Base-by-base conservation (phyloP, 2,797 vertebrate species). In the Poeciliopsis presidionis region DNA sequence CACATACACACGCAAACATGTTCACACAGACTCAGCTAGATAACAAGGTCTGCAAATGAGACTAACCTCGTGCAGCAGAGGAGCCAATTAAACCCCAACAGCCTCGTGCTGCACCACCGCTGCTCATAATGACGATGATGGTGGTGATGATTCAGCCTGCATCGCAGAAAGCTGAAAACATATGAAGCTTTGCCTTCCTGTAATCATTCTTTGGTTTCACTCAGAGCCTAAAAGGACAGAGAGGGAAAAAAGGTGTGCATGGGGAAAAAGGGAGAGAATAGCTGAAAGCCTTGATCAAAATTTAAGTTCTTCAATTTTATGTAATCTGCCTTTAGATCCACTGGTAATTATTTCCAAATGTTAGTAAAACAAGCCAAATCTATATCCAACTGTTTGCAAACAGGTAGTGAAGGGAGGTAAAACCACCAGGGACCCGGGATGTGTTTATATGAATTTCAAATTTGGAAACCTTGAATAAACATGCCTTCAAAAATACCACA, bases 41-140 rank as follows among this genome's bases (percentile, higher is more conserved):
- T 88, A 91, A 87, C 83, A 75, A 89, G 87, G 51, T 61, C 82
- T 9, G 41, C 72, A 89, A 86, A 86, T 81, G 81, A 88, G 82
- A 81, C 84, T 72, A 84, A 78, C 80, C 77, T 82, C 33, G 4
- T 73, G 84, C 72, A 79, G 76, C 74, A 1, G 77, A 84, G 82
- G 78, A 81, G 85, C 86, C 89, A 91, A 90, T 92, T 90, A 91
- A 79, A 84, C 46, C 55, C 78, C 81, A 11, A 75, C 86, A 73
- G 84, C 75, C 47, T 63, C 36, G 5, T 20, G n/a, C 63, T 69
- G 25, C 63, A 30, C 76, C n/a, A 16, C 83, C 4, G 75, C 84
- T 30, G 74, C 75, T 83, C 76, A 61, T 82, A 80, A 81, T 77
- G 74, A 84, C 33, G 9, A 81, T 70, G 72, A 81, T 80, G 81